A percentile compares a stretch with the other conserved stretches of the same genome.
Evolutionary conservation across 2,797 vertebrate species (phyloP).

Genomic region (Pipistrellus pygmaeus): DNA sequence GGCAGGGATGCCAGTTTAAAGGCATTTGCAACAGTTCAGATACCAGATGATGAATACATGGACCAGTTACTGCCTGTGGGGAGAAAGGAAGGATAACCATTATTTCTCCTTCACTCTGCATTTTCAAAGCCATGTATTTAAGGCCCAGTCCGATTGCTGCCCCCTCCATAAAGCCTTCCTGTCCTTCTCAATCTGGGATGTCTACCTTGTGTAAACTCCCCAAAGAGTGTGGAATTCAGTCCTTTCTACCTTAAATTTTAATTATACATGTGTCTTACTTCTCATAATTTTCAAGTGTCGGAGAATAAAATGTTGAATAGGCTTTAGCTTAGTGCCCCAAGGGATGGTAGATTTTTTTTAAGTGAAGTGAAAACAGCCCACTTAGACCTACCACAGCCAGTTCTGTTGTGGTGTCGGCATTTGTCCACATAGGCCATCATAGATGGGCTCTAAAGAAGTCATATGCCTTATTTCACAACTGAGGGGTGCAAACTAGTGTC

Average conservation of each 20-base stretch:
- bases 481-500: not conserved
- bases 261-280: not conserved
- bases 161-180: not conserved
- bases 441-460: conserved; percentile 52
- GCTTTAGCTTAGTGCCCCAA: not conserved
- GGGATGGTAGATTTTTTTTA: not conserved
- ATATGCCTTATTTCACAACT: conserved; percentile 76
- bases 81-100: not conserved
- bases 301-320: not conserved
- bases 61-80: not conserved
- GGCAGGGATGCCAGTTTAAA: not conserved
- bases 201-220: not conserved
- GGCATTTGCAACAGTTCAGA: not conserved
- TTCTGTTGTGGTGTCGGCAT: not conserved
- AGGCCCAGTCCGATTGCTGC: not conserved
- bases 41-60: not conserved
- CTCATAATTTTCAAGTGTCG: not conserved
- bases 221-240: not conserved
- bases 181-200: not conserved
- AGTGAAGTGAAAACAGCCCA: conserved; percentile 38
- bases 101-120: not conserved
- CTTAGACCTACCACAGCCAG: not conserved
- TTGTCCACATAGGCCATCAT: conserved; percentile 1
- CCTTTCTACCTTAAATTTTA: not conserved
- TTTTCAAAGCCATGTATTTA: not conserved